Evolutionary conservation across 2,797 vertebrate species (phyloP), one percentile per base, ranked within the genome.

Genomic region (Poeciliopsis gracilis): DNA sequence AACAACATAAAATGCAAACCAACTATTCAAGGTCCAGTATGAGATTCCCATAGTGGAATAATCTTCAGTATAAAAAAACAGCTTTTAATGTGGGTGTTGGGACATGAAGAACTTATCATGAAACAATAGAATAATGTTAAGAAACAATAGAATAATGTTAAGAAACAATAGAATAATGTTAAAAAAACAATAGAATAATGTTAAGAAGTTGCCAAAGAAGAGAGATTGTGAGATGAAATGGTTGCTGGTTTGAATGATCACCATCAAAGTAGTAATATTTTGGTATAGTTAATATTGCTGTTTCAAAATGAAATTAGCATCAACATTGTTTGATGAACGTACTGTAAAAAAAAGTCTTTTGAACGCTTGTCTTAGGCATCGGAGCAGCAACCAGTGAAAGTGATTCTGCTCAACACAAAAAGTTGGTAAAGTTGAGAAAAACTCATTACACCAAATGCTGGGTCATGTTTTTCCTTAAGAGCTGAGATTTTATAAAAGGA

Each of bases 11-110:
- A 33, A 61, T 61, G 7, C 30, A 61, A 15, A 33, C 28, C n/a
- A 77, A 86, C 79, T 82, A 10, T 33, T 4, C 16, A 38, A 18
- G 2, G 36, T 10, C 11, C 20, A 67, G 38, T 12, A 43, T 69
- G 66, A 43, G 38, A 69, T n/a, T 69, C 23, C 36, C 10, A n/a
- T 10, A 12, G 36, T 69, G 25, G 3, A 23, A 67, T 41, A 41
- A 67, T 6, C 20, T 20, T 41, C 13, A 38, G 63, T 7, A 33
- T 33, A 49, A 49, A 49, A 41, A 20, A 49, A 49, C 28, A 33
- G 28, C 2, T 25, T 33, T 61, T 61, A 1, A 61, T 61, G 57
- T 33, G 10, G 15, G n/a, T 15, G 28, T 30, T 30, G 15, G 30
- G 30, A 63, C 13, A 67, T 5, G 4, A 38, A 38, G 8, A 67